Base-by-base conservation (phyloP, 2,113 vertebrate species). In the Corvus moneduloides region DNA sequence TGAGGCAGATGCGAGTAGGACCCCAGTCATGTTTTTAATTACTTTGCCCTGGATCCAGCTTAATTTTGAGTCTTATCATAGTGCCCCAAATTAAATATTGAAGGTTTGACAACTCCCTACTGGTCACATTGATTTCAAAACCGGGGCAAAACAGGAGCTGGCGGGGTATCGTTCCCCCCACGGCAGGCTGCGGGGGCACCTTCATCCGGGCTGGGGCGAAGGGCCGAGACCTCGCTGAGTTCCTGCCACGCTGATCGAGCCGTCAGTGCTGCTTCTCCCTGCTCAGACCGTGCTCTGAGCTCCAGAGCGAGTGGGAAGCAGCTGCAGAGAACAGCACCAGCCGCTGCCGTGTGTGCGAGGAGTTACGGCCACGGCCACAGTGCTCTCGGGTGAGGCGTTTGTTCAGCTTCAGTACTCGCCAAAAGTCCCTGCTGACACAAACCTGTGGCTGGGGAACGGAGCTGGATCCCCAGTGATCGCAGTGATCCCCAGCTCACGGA, bases 151-250 rank as follows among this genome's bases (percentile, higher is more conserved):
- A 6, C 33, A 39, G 79, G 13, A 20, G 63, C 30, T 51, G 51
- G 66, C 35, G 19, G 5, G 41, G n/a, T 3, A 3, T 15, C 4
- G 9, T 5, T 9, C 6, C 41, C 67, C 28, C 26, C 7, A 26
- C 7, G 3, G 55, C 13, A 20, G 52, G 37, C 62, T 49, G 75
- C 0, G 0, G 30, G 6, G 35, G 19, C 11, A 2, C 3, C 2
- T 54, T 15, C 33, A 33, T 16, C 27, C 4, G 2, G 44, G 20
- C 3, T 18, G 62, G 28, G 55, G 3, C 51, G 67, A n/a, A 51
- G 44, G 39, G 59, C 58, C 49, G 3, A 4, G 3, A 4, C 4
- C 52, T 7, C 16, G 8, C 23, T 5, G 14, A 5, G 48, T 1
- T 76, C 17, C 2, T 8, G 61, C 32, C 46, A 7, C 1, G 6